A percentile compares a stretch with the other conserved stretches of the same genome.
Conservation (phyloP, 53 echinoderm and acorn worm genomes). For the Crossaster papposus region DNA sequence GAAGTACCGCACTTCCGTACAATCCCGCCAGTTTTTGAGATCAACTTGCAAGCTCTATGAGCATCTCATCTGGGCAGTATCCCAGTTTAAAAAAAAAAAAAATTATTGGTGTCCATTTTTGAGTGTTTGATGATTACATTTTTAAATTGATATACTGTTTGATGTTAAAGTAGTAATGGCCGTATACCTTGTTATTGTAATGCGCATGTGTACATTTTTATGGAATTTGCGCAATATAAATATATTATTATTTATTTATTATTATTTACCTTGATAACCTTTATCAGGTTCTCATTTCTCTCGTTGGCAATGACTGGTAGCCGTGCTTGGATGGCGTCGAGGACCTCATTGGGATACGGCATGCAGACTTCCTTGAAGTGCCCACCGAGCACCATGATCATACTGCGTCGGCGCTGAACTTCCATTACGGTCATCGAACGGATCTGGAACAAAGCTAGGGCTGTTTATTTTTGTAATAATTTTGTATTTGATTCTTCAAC, state of each 20-base stretch:
- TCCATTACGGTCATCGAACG: constrained; percentile 86
- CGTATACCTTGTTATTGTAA: no score
- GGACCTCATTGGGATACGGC: constrained; percentile 88
- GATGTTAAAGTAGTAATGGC: no score
- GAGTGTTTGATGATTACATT: no score
- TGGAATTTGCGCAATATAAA: no score
- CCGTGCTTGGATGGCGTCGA: constrained; percentile 70
- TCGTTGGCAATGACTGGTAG: constrained; percentile 93
- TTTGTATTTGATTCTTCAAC: neutral
- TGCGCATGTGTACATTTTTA: no score
- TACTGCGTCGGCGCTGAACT: constrained; percentile 68
- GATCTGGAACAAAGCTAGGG: constrained; percentile 56
- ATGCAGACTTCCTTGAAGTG: constrained; percentile 79
- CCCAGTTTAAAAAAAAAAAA: no score
- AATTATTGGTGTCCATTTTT: no score
- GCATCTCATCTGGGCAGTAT: neutral
- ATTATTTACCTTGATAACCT: constrained; percentile 88
- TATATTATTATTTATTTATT: no score
- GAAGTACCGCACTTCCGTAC: no score
- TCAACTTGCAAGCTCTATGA: no score
- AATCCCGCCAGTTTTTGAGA: no score
- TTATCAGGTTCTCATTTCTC: constrained; percentile 89
- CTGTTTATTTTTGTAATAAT: neutral
- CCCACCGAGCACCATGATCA: constrained; percentile 79
- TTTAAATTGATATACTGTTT: no score